A percentile compares a stretch with the other conserved stretches of the same genome.
Evolutionary conservation across 2,888 invertebrate species (phyloP).

Genomic region (Kryphioiulus occultus): DNA sequence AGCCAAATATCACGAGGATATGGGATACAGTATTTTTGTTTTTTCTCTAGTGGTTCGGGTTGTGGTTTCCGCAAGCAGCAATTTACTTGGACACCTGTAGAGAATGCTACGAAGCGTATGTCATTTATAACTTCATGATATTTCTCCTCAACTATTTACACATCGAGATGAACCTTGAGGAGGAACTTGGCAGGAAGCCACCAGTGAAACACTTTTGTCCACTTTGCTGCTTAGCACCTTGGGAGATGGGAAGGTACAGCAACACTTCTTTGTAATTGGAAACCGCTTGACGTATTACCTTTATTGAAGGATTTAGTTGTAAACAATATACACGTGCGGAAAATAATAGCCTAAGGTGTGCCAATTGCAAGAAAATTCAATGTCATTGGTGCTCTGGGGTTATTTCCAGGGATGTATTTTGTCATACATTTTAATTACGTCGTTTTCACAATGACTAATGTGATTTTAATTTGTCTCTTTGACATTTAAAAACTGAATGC

Average conservation of each 20-base stretch:
- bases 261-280: background rate
- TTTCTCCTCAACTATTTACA: slow-evolving; percentile 90
- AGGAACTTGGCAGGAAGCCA: slow-evolving; percentile 76
- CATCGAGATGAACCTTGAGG: slow-evolving; percentile 83
- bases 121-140: slow-evolving; percentile 97
- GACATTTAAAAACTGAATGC: background rate
- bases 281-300: background rate
- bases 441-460: background rate
- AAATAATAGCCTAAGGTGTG: background rate
- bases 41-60: slow-evolving; percentile 77
- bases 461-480: background rate
- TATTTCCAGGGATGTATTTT: background rate
- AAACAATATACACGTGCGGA: background rate
- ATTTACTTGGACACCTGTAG: slow-evolving; percentile 92
- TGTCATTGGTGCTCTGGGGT: background rate
- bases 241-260: slow-evolving; percentile 86
- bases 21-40: slow-evolving; percentile 51
- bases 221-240: slow-evolving; percentile 87
- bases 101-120: slow-evolving; percentile 97
- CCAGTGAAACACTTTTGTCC: slow-evolving; percentile 91
- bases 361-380: background rate
- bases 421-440: background rate
- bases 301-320: background rate
- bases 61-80: slow-evolving; percentile 84
- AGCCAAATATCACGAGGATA: slow-evolving; percentile 33